Conservation (phyloP, 2,797 vertebrate species). For the Tenualosa thibaudeaui region DNA sequence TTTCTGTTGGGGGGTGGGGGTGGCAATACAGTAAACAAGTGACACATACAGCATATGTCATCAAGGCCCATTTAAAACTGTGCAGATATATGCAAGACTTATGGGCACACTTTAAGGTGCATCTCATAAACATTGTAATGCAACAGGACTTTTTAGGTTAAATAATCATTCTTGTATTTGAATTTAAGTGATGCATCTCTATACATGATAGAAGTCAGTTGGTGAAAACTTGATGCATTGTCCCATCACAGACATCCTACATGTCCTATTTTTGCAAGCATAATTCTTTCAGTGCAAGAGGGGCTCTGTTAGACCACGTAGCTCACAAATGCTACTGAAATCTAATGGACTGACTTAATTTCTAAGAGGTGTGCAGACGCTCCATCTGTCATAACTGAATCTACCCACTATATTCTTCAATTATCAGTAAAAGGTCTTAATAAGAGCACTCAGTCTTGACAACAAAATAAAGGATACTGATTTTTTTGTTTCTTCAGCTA, state of each 20-base stretch:
- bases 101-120: background rate
- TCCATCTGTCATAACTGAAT: background rate
- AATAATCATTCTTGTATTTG: conserved; percentile 44
- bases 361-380: conserved; percentile 6
- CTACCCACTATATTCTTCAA: background rate
- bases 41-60: background rate
- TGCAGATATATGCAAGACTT: conserved; percentile 4
- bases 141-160: conserved; percentile 50
- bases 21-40: background rate
- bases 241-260: background rate
- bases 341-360: background rate
- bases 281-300: background rate
- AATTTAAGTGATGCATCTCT: conserved; percentile 53
- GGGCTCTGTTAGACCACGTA: background rate
- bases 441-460: background rate
- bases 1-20: background rate
- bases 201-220: conserved; percentile 12
- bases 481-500: background rate
- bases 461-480: background rate
- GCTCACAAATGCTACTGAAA: background rate
- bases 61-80: background rate
- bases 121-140: conserved; percentile 37
- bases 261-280: background rate
- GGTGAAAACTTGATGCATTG: background rate
- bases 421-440: background rate